Conservation (phyloP, 2,888 invertebrate genomes). For the Drosophila monieri region DNA sequence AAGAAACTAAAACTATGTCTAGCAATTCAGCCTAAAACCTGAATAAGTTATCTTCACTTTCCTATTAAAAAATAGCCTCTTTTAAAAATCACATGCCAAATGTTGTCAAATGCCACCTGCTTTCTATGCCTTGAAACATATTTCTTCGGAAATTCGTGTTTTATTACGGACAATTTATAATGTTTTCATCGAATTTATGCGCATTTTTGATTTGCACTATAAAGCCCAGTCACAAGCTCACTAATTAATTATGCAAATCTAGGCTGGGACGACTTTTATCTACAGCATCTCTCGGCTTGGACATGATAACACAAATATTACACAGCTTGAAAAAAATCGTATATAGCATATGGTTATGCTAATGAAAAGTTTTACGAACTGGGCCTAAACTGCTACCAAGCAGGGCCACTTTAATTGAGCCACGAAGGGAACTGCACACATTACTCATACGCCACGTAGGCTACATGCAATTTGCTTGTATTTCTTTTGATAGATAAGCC, state of each 20-base stretch:
- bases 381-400: slow-evolving; percentile 33
- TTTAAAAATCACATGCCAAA: slow-evolving; percentile 2
- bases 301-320: slow-evolving; percentile 58
- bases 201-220: slow-evolving; percentile 73
- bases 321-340: slow-evolving; percentile 7
- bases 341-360: slow-evolving; percentile 34
- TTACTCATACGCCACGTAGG: slow-evolving; percentile 72
- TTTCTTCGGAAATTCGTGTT: slow-evolving; percentile 42
- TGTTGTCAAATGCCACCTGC: slow-evolving; percentile 55
- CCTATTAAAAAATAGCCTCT: neutral
- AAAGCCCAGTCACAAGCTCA: slow-evolving; percentile 58
- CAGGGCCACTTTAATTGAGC: slow-evolving; percentile 50
- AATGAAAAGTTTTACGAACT: slow-evolving; percentile 43
- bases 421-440: slow-evolving; percentile 32
- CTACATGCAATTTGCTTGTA: slow-evolving; percentile 44
- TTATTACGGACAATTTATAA: slow-evolving; percentile 71
- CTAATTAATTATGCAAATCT: slow-evolving; percentile 75
- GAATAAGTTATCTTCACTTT: slow-evolving; percentile 1
- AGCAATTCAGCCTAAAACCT: neutral
- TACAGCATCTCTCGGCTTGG: slow-evolving; percentile 51
- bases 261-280: slow-evolving; percentile 54
- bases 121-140: slow-evolving; percentile 21
- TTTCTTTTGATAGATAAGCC: slow-evolving; percentile 65
- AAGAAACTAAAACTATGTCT: too few relatives aligned
- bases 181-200: slow-evolving; percentile 65